phyloP scores from a whole-genome alignment of 2,113 vertebrate species.

The Mus spicilegus region DNA sequence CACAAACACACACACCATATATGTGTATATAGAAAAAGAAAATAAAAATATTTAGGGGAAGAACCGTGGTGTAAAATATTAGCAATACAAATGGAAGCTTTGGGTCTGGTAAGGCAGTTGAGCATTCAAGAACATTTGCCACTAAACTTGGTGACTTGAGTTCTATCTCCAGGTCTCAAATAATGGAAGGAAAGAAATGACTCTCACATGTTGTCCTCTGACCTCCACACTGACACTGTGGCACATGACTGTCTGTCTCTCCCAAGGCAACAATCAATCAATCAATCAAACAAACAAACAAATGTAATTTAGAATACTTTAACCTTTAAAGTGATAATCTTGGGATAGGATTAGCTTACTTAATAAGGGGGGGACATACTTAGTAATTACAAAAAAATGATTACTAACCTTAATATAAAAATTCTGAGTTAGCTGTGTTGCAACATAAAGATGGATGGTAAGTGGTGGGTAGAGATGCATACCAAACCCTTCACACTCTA shows the following conservation, averaged over 20 bases:
- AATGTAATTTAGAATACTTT: not conserved
- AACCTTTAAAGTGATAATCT: not conserved
- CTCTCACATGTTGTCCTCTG: not conserved
- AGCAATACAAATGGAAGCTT: too few relatives aligned
- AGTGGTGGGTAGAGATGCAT: accelerated
- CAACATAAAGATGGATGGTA: not conserved
- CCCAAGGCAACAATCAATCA: not conserved
- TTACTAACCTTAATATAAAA: not conserved
- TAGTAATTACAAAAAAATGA: not conserved
- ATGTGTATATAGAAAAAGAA: not conserved
- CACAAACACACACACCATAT: too few relatives aligned
- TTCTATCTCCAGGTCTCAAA: not conserved
- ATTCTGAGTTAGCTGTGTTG: not conserved
- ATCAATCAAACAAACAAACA: not conserved
- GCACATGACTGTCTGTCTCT: not conserved
- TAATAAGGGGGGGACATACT: not conserved
- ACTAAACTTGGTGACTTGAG: not conserved
- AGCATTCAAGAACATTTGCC: not conserved
- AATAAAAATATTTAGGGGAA: not conserved
- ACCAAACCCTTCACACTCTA: not conserved
- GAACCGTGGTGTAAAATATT: not conserved
- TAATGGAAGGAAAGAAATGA: not conserved
- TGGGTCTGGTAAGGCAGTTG: not conserved
- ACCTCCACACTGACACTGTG: not conserved
- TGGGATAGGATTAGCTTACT: not conserved